Evolutionary conservation across 64 coral and sea anemone species (phyloP).

Genomic region (Actinia tenebrosa): DNA sequence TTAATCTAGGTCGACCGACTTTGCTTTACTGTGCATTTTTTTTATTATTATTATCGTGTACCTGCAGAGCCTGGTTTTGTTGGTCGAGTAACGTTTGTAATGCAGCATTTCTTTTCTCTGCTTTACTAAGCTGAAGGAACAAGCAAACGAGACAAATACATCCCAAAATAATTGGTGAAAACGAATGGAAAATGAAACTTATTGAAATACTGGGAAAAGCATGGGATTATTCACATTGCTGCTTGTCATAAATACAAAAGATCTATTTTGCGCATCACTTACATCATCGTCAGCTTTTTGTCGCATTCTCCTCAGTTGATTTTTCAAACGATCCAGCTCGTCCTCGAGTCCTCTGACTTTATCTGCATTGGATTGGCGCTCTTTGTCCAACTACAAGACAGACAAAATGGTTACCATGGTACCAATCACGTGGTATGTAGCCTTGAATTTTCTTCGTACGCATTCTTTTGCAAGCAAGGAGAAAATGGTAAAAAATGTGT

Average conservation of each 20-base stretch:
- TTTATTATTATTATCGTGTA: not conserved
- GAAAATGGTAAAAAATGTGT: not conserved
- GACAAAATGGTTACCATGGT: not conserved
- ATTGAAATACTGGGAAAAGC: no score
- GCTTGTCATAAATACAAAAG: no score
- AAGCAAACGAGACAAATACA: not conserved
- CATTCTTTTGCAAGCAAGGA: no score
- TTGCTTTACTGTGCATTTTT: no score
- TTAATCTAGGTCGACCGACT: no score
- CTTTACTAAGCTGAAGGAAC: slow-evolving; percentile 27
- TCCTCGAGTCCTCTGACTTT: slow-evolving; percentile 35
- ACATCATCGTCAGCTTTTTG: slow-evolving; percentile 30
- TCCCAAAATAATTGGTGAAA: not conserved
- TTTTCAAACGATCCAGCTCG: slow-evolving; percentile 31
- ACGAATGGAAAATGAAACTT: no score
- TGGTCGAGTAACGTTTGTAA: slow-evolving; percentile 43
- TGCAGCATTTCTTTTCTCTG: slow-evolving; percentile 18
- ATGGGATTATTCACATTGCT: no score
- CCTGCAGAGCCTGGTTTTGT: slow-evolving; percentile 38
- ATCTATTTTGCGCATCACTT: not conserved
- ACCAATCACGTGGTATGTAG: no score
- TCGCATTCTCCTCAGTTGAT: slow-evolving; percentile 27
- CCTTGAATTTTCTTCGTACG: no score
- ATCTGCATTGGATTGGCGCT: slow-evolving; percentile 26
- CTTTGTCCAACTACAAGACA: slow-evolving; percentile 57